phyloP scores from a whole-genome alignment of 2,113 vertebrate genomes.

The Rana temporaria region DNA sequence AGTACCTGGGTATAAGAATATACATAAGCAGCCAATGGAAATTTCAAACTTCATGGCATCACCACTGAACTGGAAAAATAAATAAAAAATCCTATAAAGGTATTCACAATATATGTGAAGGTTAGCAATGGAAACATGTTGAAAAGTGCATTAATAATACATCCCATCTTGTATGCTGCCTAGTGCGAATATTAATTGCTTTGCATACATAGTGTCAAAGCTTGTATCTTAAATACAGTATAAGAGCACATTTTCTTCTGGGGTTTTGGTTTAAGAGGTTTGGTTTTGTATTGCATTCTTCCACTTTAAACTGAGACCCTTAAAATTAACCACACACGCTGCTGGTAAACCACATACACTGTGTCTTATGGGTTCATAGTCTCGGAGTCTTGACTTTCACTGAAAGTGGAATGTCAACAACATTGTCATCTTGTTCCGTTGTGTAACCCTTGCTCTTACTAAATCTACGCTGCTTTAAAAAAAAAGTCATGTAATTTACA shows the following conservation, averaged over 20 bases:
- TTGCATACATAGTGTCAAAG: not conserved
- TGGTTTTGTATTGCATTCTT: constrained; percentile 22
- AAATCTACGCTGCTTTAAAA: too few species aligned
- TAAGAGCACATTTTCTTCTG: constrained; percentile 16
- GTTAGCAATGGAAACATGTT: too few species aligned
- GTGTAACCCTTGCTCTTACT: too few species aligned
- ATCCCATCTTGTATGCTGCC: not conserved
- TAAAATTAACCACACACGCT: constrained; percentile 24
- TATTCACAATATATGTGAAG: too few species aligned
- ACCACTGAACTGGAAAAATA: too few species aligned
- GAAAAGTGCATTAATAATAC: constrained; percentile 18
- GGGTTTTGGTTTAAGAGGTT: constrained; percentile 29
- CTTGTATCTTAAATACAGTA: not conserved
- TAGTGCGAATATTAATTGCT: constrained; percentile 15
- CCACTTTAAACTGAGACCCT: not conserved
- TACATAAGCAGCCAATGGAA: too few species aligned
- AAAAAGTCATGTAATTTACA: too few species aligned
- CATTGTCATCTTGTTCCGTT: not conserved
- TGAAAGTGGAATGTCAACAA: not conserved
- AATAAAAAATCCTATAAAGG: too few species aligned
- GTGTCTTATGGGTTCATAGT: constrained; percentile 5
- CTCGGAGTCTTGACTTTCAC: not conserved
- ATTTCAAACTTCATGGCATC: too few species aligned
- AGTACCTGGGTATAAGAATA: too few species aligned
- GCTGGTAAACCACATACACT: constrained; percentile 32